These are phyloP conservation scores for Calidris pugnax DNA, from an alignment of 2,113 vertebrate genomes.

Conservation along the genomic window DNA sequence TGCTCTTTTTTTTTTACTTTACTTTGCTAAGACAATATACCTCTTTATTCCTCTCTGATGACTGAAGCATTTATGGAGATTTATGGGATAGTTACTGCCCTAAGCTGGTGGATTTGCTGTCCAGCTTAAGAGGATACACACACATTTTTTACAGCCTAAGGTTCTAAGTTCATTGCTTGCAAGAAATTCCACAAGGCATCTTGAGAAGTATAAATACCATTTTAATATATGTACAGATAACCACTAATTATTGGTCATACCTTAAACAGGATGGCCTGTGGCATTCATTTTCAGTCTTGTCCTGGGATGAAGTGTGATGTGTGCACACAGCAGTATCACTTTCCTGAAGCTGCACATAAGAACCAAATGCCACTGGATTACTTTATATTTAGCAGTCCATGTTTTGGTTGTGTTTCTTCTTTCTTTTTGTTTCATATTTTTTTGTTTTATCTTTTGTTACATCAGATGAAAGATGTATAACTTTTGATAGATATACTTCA, in stretches of 20 bases:
- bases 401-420: not conserved
- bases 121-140: not conserved
- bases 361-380: not conserved
- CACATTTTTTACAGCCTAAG: not conserved
- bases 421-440: not conserved
- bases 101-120: not conserved
- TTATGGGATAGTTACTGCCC: not conserved
- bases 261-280: not conserved
- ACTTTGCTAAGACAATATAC: not conserved
- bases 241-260: not conserved
- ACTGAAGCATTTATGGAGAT: not conserved
- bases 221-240: not conserved
- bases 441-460: not conserved
- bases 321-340: not conserved
- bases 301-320: not conserved
- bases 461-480: not conserved
- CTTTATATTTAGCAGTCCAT: not conserved
- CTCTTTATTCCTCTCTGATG: not conserved
- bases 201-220: not conserved
- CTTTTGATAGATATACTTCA: not conserved
- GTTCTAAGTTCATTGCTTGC: not conserved
- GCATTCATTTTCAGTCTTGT: not conserved
- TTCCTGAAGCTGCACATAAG: not conserved
- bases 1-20: not conserved
- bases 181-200: not conserved